phyloP scores from a whole-genome alignment of 2,113 vertebrate genomes.

The Platichthys flesus region DNA sequence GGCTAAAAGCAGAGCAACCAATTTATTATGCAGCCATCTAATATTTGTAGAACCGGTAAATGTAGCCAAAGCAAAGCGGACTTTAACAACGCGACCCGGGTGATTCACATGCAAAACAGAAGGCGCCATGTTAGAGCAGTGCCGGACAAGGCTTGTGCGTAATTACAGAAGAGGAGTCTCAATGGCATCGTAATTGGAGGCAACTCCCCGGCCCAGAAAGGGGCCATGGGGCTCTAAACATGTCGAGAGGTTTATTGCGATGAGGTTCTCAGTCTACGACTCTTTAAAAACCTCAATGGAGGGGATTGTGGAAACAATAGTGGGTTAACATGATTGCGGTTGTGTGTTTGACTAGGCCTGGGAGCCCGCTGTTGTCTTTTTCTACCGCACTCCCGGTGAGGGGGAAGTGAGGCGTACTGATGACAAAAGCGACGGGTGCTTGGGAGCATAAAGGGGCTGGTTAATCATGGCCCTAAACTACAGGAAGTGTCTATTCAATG shows the following conservation, averaged over 20 bases:
- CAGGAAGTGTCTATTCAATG: conserved; percentile 79
- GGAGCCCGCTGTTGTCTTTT: conserved; percentile 59
- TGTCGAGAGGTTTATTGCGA: conserved; percentile 75
- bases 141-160: conserved; percentile 60
- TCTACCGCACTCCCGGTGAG: conserved; percentile 49
- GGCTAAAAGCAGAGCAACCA: conserved; percentile 19
- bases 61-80: conserved; percentile 44
- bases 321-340: conserved; percentile 71
- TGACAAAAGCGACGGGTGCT: conserved; percentile 74
- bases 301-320: conserved; percentile 65
- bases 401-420: conserved; percentile 76
- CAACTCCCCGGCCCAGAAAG: conserved; percentile 63
- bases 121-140: conserved; percentile 36
- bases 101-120: conserved; percentile 72
- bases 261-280: conserved; percentile 65
- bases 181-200: conserved; percentile 72
- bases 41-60: conserved; percentile 36
- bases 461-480: conserved; percentile 82
- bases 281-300: conserved; percentile 71
- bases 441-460: conserved; percentile 73
- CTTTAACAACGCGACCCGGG: conserved; percentile 10
- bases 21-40: conserved; percentile 38
- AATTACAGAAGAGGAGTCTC: conserved; percentile 74
- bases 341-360: conserved; percentile 76
- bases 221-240: conserved; percentile 59